Evolutionary conservation across 2,888 invertebrate species (phyloP), one percentile per base, ranked within the genome.

Genomic region (Leptopilina syphax): DNA sequence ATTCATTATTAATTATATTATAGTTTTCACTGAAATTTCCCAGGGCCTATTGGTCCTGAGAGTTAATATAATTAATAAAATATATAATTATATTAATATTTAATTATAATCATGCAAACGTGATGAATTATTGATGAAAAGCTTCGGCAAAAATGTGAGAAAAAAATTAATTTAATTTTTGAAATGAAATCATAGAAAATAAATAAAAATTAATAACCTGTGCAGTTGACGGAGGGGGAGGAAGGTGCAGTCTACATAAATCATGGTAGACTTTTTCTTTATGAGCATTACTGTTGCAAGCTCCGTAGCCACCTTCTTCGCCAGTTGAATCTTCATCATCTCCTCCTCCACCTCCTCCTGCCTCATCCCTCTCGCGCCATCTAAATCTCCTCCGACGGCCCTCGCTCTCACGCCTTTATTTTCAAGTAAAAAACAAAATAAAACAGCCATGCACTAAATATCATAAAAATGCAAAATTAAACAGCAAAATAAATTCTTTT

Each of bases 251-350:
- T 88, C 95, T 95, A 94, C 97, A 97, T 91, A 98, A 95, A 94
- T 98, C 98, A 94, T 98, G 97, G 94, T 98, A 98, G 93, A 98
- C 97, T 93, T 97, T 97, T 92, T 98, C 98, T 92, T 96, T 96
- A 93, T 95, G 95, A 91, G 95, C 94, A 92, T 95, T 94, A 92
- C 95, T 94, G 94, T 94, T 94, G 93, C 94, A 94, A 92, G 94
- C 94, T 88, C 94, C 94, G 92, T 95, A 95, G 90, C 95, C 95
- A 88, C 93, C 94, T 87, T 93, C 92, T 83, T 92, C 94, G 86
- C 93, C 93, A 84, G 89, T 92, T 83, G 88, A 86, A 81, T 90
- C 90, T 82, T 87, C 89, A 78, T 85, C 86, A 68, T 86, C 86
- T 76, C 87, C 87, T 66, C 87, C 89, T 50, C 50, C 50, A 50